phyloP scores from a whole-genome alignment of 2,888 invertebrate genomes.

The Meganola albula region DNA sequence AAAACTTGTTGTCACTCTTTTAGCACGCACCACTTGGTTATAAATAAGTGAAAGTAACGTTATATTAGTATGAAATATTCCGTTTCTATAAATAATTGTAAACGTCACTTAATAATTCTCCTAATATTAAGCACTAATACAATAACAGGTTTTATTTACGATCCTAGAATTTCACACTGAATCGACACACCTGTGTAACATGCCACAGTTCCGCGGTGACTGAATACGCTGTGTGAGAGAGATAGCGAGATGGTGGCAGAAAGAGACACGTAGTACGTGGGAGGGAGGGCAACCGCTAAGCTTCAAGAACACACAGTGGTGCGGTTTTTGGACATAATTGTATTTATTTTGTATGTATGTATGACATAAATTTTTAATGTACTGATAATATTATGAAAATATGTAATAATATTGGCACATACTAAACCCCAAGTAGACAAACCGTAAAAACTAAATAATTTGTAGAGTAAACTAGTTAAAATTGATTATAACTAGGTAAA shows the following conservation, averaged over 20 bases:
- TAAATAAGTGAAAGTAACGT: constrained; percentile 24
- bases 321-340: constrained; percentile 41
- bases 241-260: constrained; percentile 55
- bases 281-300: constrained; percentile 66
- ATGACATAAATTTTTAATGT: too few relatives aligned
- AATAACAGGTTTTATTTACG: constrained; percentile 62
- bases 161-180: constrained; percentile 32
- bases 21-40: constrained; percentile 48
- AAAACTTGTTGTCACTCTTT: constrained; percentile 68
- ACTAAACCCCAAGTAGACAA: too few relatives aligned
- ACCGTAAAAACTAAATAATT: too few relatives aligned
- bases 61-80: constrained; percentile 8
- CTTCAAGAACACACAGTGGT: constrained; percentile 62
- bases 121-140: constrained; percentile 27
- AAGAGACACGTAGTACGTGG: constrained; percentile 57
- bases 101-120: constrained; percentile 10
- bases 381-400: too few relatives aligned
- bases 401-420: too few relatives aligned
- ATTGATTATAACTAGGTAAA: too few relatives aligned
- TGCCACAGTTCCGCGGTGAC: constrained; percentile 62
- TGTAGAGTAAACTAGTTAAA: too few relatives aligned
- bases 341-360: too few relatives aligned
- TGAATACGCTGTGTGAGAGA: constrained; percentile 59
- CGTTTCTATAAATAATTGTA: constrained; percentile 13
- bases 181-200: constrained; percentile 54